Evolutionary conservation across 2,797 vertebrate genomes (phyloP).

Genomic region (Acrocephalus scirpaceus): DNA sequence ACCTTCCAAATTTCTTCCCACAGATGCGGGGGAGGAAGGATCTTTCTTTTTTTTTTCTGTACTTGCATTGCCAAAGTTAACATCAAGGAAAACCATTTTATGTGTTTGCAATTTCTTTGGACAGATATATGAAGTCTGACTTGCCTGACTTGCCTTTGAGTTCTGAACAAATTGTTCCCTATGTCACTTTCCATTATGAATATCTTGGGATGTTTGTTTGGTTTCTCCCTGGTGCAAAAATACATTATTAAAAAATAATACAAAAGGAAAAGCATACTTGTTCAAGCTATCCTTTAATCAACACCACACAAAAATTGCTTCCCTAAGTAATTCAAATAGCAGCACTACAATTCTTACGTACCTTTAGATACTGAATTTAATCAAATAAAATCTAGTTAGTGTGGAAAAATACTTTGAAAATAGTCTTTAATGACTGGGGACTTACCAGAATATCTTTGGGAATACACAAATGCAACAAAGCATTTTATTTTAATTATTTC

Average conservation of each 20-base stretch:
- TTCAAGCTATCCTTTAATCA: conserved; percentile 40
- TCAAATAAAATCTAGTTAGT: neutral
- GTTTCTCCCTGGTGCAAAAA: neutral
- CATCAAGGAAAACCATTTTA: neutral
- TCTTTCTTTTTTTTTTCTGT: neutral
- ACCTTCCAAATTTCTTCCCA: neutral
- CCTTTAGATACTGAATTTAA: conserved; percentile 22
- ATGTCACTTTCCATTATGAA: neutral
- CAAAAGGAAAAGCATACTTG: neutral
- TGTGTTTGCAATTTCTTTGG: neutral
- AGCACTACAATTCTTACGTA: neutral
- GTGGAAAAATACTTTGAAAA: neutral
- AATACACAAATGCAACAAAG: neutral
- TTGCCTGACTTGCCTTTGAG: conserved; percentile 5
- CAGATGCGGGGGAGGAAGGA: neutral
- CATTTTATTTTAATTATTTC: neutral
- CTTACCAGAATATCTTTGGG: neutral
- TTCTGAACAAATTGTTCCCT: conserved; percentile 6
- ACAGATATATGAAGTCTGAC: conserved; percentile 5
- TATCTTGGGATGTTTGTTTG: neutral
- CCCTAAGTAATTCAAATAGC: neutral
- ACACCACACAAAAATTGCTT: neutral
- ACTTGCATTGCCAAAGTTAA: neutral
- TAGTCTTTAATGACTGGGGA: neutral
- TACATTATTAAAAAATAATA: neutral